These are phyloP conservation scores for Dusona sp. DNA, from an alignment of 2,888 invertebrate species.

Conservation along the genomic window DNA sequence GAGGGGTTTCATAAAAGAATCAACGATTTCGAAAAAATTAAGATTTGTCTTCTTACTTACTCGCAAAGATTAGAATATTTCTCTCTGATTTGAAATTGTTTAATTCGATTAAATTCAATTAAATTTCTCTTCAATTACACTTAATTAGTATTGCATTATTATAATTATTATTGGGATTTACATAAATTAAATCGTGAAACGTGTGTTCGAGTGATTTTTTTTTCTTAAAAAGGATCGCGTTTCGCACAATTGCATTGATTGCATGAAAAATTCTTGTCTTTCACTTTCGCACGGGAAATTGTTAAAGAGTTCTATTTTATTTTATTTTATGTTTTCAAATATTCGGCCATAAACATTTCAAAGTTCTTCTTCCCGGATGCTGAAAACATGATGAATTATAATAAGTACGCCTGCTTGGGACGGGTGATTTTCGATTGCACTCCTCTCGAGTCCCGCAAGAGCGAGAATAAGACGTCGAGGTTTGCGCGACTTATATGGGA, in stretches of 20 bases:
- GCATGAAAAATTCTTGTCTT: conserved; percentile 45
- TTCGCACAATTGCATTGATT: conserved; percentile 30
- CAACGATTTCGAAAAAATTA: background rate
- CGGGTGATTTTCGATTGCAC: background rate
- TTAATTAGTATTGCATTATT: conserved; percentile 22
- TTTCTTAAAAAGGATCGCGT: background rate
- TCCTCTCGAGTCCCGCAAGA: background rate
- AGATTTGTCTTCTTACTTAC: background rate
- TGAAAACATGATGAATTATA: conserved; percentile 19
- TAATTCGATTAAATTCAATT: background rate
- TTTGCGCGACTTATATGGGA: conserved; percentile 54
- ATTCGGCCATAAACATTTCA: conserved; percentile 5
- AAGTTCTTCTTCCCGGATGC: conserved; percentile 24
- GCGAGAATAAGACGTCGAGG: conserved; percentile 58
- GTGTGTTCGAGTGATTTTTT: background rate
- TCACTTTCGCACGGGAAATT: conserved; percentile 15
- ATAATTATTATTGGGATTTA: conserved; percentile 9
- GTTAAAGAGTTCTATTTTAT: background rate
- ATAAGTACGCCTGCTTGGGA: background rate
- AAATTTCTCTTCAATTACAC: conserved; percentile 3
- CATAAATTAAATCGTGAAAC: conserved; percentile 16
- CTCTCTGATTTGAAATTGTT: background rate
- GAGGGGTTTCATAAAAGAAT: background rate
- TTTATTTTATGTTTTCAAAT: background rate
- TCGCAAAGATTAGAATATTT: background rate